Conservation (phyloP, 2,797 vertebrate species). For the Acrossocheilus wenchowensis region DNA sequence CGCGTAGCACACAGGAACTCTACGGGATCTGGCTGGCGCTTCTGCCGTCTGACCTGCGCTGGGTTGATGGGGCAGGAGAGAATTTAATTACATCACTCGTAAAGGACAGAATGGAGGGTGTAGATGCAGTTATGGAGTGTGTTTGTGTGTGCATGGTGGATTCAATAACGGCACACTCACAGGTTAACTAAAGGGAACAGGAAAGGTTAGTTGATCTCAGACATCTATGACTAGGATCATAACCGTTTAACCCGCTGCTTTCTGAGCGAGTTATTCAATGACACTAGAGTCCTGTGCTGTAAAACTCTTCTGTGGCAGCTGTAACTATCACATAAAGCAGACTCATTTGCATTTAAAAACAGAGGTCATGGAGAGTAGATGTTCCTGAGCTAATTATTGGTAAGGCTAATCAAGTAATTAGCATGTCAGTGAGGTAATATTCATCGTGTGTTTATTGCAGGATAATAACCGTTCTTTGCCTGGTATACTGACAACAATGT, state of each 20-base stretch:
- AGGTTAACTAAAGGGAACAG: constrained; percentile 35
- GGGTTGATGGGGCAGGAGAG: constrained; percentile 42
- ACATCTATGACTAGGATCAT: constrained; percentile 29
- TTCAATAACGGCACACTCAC: constrained; percentile 39
- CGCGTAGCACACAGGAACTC: constrained; percentile 6
- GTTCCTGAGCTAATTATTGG: constrained; percentile 71
- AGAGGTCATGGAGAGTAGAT: constrained; percentile 54
- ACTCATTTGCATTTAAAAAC: constrained; percentile 69
- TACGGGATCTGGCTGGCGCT: constrained; percentile 17
- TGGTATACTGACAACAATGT: neutral
- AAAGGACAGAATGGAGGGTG: constrained; percentile 3
- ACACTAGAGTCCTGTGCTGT: constrained; percentile 31
- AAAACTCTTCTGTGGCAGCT: constrained; percentile 46
- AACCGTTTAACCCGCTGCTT: constrained; percentile 55
- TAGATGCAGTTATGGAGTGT: constrained; percentile 12
- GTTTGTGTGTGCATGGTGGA: constrained; percentile 30
- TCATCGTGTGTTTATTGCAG: constrained; percentile 55
- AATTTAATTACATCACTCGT: constrained; percentile 42
- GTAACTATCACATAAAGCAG: constrained; percentile 14
- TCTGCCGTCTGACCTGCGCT: constrained; percentile 9
- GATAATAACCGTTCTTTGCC: constrained; percentile 32
- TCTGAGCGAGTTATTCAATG: constrained; percentile 33
- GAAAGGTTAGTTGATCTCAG: constrained; percentile 11
- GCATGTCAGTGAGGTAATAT: constrained; percentile 65
- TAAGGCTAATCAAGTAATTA: constrained; percentile 73